A percentile compares a stretch with the other conserved stretches of the same genome.
Evolutionary conservation across 1,140 invertebrate species (phyloP).

Genomic region (Pachypsylla venusta): DNA sequence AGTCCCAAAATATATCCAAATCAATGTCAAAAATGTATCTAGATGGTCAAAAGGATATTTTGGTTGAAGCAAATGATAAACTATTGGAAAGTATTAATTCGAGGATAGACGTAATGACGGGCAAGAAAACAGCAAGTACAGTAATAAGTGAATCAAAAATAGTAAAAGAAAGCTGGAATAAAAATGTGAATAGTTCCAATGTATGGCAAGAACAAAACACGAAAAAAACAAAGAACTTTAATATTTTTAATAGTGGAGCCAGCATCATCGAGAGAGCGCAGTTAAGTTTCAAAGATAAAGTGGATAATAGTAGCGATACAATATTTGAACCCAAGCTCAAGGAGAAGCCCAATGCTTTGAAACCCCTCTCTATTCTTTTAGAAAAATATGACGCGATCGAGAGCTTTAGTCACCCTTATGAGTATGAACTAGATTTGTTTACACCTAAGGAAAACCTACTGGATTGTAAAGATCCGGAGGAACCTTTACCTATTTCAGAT

Average conservation of each 20-base stretch:
- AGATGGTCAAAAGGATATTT: slow-evolving; percentile 22
- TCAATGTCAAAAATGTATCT: slow-evolving; percentile 35
- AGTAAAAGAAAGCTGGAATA: slow-evolving; percentile 39
- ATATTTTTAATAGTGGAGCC: slow-evolving; percentile 50
- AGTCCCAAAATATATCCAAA: slow-evolving; percentile 40
- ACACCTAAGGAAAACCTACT: slow-evolving; percentile 37
- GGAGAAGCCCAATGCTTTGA: slow-evolving; percentile 76
- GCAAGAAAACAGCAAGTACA: not conserved
- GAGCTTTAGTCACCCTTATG: slow-evolving; percentile 78
- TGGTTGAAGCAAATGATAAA: slow-evolving; percentile 47
- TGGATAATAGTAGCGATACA: slow-evolving; percentile 50
- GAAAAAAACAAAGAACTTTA: slow-evolving; percentile 24
- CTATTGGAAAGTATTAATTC: slow-evolving; percentile 65
- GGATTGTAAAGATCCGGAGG: slow-evolving; percentile 28
- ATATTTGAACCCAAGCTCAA: slow-evolving; percentile 69
- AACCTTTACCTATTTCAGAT: slow-evolving; percentile 39
- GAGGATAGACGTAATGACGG: slow-evolving; percentile 21
- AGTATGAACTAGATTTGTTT: slow-evolving; percentile 65
- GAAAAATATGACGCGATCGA: slow-evolving; percentile 44
- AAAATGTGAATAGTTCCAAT: slow-evolving; percentile 18
- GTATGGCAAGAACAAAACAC: slow-evolving; percentile 14
- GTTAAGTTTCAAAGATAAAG: slow-evolving; percentile 63
- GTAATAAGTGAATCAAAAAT: not conserved
- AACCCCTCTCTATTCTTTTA: slow-evolving; percentile 55
- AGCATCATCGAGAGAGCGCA: slow-evolving; percentile 56